Evolutionary conservation across 1,140 invertebrate species (phyloP).

Genomic region (Dinothrombium tinctorium): DNA sequence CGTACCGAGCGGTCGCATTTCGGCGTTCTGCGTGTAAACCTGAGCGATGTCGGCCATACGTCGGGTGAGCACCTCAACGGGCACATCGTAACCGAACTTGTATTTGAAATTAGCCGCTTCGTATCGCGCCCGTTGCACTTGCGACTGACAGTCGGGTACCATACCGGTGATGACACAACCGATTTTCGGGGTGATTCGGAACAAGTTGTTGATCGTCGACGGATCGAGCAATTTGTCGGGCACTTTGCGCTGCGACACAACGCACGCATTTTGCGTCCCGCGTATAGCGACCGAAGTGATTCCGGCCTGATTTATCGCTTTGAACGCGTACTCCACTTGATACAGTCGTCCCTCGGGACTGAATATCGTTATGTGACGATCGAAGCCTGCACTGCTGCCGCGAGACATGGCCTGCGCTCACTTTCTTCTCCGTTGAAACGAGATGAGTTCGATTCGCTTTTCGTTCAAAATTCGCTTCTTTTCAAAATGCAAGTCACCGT

Average conservation of each 20-base stretch:
- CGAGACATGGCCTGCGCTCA: neutral
- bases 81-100: constrained; percentile 86
- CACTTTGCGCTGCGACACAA: constrained; percentile 94
- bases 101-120: constrained; percentile 96
- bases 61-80: constrained; percentile 73
- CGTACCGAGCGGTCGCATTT: constrained; percentile 85
- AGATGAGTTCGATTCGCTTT: no score
- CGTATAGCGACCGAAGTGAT: constrained; percentile 89
- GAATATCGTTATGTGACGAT: constrained; percentile 99
- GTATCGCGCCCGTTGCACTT: constrained; percentile 87
- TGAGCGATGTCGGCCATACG: constrained; percentile 93
- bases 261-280: constrained; percentile 68
- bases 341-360: constrained; percentile 96
- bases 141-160: constrained; percentile 77
- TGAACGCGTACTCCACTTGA: constrained; percentile 99
- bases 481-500: no score
- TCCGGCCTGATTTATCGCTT: constrained; percentile 94
- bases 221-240: constrained; percentile 87
- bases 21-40: constrained; percentile 98
- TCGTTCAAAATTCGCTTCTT: no score
- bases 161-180: constrained; percentile 93
- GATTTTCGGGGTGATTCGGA: constrained; percentile 66
- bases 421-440: no score
- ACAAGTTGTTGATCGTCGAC: constrained; percentile 74
- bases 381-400: constrained; percentile 59